phyloP scores from a whole-genome alignment of 2,888 invertebrate species.

The Parnassius glacialis region DNA sequence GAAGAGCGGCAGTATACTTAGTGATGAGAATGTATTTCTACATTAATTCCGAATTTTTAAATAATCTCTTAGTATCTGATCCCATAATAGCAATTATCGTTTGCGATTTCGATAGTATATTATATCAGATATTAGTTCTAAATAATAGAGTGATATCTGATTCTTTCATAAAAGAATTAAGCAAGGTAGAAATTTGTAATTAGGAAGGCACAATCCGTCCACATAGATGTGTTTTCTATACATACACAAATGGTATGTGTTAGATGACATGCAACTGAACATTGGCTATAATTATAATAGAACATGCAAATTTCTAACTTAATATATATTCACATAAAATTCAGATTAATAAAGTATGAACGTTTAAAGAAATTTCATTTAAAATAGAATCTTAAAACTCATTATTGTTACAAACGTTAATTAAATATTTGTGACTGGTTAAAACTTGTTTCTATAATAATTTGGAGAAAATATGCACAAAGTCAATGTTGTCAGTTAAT shows the following conservation, averaged over 20 bases:
- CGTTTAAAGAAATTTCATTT: background rate
- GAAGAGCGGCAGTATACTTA: background rate
- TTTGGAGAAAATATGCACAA: slow-evolving; percentile 9
- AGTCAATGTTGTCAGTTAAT: slow-evolving; percentile 10
- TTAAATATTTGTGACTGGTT: slow-evolving; percentile 3
- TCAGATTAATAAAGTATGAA: background rate
- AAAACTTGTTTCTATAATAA: background rate
- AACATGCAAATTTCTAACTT: slow-evolving; percentile 19
- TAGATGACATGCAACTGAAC: slow-evolving; percentile 4
- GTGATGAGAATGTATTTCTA: background rate
- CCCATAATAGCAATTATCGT: background rate
- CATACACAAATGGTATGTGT: slow-evolving; percentile 1
- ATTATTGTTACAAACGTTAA: slow-evolving; percentile 1
- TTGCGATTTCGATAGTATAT: background rate
- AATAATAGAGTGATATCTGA: background rate
- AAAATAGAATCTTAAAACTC: background rate
- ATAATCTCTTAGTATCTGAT: background rate
- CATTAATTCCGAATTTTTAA: slow-evolving; percentile 7
- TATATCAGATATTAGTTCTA: slow-evolving; percentile 5
- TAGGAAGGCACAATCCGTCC: slow-evolving; percentile 65
- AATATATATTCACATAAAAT: slow-evolving; percentile 3
- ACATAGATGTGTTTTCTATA: slow-evolving; percentile 50
- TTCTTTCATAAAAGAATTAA: slow-evolving; percentile 5
- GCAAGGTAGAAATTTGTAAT: slow-evolving; percentile 22
- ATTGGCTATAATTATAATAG: slow-evolving; percentile 4